Conservation (phyloP, 92 coral and sea anemone species). For the Porites evermanni region DNA sequence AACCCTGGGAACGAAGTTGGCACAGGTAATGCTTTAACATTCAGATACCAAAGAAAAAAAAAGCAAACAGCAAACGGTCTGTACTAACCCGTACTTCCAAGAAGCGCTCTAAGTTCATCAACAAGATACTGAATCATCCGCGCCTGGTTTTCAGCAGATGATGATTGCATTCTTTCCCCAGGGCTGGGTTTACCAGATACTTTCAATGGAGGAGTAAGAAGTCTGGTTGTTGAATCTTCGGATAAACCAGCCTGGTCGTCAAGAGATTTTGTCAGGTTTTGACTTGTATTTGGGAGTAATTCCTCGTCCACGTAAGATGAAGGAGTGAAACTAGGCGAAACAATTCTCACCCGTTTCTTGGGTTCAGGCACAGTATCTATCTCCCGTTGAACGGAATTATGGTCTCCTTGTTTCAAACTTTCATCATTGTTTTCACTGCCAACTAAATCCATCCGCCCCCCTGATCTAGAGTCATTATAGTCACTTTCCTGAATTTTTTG, state of each 20-base stretch:
- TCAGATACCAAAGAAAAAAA: too few relatives aligned
- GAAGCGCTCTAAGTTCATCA: constrained; percentile 86
- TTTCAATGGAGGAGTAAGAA: background rate
- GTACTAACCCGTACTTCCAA: constrained; percentile 78
- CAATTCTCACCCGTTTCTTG: constrained; percentile 78
- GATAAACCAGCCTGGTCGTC: background rate
- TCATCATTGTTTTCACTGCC: background rate
- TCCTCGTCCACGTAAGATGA: constrained; percentile 9
- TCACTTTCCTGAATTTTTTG: background rate
- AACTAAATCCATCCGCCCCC: background rate
- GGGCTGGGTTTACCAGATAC: constrained; percentile 3
- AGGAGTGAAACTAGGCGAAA: constrained; percentile 64
- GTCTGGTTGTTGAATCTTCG: background rate
- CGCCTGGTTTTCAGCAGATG: constrained; percentile 71
- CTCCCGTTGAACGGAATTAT: constrained; percentile 6
- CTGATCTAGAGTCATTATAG: background rate
- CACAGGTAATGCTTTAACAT: too few relatives aligned
- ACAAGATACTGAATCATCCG: constrained; percentile 82
- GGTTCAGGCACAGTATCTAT: constrained; percentile 3
- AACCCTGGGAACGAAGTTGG: too few relatives aligned
- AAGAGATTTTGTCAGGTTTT: constrained; percentile 10
- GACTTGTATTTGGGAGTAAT: background rate
- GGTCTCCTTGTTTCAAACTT: background rate
- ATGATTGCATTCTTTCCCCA: constrained; percentile 9
- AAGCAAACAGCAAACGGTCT: background rate